phyloP scores from a whole-genome alignment of 2,797 vertebrate species.

The Schizothorax lantsangensis region DNA sequence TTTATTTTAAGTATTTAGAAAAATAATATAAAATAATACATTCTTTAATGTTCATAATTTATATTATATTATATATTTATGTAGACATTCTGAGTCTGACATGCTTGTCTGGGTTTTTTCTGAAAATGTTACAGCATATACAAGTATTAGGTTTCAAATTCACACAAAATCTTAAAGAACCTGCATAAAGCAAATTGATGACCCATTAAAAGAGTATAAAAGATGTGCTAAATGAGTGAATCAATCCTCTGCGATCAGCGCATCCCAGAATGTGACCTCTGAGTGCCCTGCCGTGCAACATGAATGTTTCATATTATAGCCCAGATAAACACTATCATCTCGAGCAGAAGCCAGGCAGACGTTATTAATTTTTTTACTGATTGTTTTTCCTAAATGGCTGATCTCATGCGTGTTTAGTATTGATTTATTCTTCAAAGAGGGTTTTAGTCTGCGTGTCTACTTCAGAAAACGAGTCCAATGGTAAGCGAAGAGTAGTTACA shows the following conservation, averaged over 20 bases:
- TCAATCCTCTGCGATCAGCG: not conserved
- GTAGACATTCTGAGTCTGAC: not conserved
- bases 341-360: slow-evolving; percentile 43
- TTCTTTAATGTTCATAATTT: too few relatives aligned
- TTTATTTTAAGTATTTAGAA: too few relatives aligned
- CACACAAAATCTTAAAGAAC: not conserved
- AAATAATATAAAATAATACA: too few relatives aligned
- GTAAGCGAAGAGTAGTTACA: slow-evolving; percentile 33
- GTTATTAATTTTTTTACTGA: slow-evolving; percentile 42
- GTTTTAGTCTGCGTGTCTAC: slow-evolving; percentile 41
- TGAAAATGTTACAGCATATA: not conserved
- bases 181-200: not conserved
- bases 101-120: not conserved
- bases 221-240: not conserved
- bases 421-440: slow-evolving; percentile 58
- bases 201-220: not conserved
- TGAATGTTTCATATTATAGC: slow-evolving; percentile 27
- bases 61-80: not conserved
- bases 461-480: slow-evolving; percentile 46
- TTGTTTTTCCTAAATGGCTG: slow-evolving; percentile 62
- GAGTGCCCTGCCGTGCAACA: not conserved
- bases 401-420: slow-evolving; percentile 62
- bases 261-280: slow-evolving; percentile 11
- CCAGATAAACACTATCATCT: slow-evolving; percentile 40
- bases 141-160: not conserved